A percentile compares a stretch with the other conserved stretches of the same genome.
Evolutionary conservation across 2,113 vertebrate genomes (phyloP).

Genomic region (Aegithalos caudatus): DNA sequence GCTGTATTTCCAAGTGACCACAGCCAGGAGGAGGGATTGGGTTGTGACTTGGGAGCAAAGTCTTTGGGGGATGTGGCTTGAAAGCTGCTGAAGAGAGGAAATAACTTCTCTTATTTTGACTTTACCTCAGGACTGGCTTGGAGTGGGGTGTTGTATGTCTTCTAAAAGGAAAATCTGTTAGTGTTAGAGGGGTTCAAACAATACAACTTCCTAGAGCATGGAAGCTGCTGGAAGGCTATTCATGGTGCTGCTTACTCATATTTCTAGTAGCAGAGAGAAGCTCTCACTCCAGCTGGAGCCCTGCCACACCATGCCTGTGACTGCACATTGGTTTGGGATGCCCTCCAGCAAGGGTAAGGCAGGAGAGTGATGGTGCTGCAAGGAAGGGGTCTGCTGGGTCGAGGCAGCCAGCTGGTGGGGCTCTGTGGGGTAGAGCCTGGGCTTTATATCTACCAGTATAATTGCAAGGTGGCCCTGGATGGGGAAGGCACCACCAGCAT

Average conservation of each 20-base stretch:
- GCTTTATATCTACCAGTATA: neutral
- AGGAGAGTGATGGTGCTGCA: neutral
- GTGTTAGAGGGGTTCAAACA: neutral
- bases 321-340: neutral
- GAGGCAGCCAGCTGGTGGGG: neutral
- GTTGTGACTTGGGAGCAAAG: neutral
- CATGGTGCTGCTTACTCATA: conserved; percentile 35
- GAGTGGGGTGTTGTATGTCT: neutral
- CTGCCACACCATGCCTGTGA: conserved; percentile 24
- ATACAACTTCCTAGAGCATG: neutral
- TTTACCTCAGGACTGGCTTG: neutral
- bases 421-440: neutral
- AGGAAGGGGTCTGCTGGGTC: neutral
- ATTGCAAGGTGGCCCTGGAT: neutral
- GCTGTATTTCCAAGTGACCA: neutral
- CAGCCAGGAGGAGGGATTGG: neutral
- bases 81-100: neutral
- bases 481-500: neutral
- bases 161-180: neutral
- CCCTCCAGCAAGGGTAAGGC: neutral
- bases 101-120: neutral
- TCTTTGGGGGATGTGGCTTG: neutral
- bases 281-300: conserved; percentile 32
- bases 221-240: conserved; percentile 63
- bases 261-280: conserved; percentile 53